Evolutionary conservation across 2,113 vertebrate genomes (phyloP), one percentile per base, ranked within the genome.

Genomic region (Raja brachyura): DNA sequence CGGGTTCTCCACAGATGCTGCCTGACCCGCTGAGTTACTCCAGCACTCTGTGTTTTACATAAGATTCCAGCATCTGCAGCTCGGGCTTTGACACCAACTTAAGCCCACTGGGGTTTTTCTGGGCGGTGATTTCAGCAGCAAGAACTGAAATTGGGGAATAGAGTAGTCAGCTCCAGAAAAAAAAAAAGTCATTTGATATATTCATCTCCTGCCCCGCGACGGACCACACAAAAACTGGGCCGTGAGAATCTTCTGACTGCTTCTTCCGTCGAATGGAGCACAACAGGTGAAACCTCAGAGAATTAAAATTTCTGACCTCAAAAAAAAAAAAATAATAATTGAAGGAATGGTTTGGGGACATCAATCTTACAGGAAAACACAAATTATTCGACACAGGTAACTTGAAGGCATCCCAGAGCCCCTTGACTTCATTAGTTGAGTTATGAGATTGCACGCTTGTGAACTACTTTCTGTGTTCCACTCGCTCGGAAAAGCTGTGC

Each of bases 401-500:
- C n/a, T 48, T 74, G 90, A 66, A 92, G 83, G 31, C 28, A 74
- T 92, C 68, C 66, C 90, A 48, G 5, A 54, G 9, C 54, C 68
- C 68, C 66, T 73, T 54, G 31, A 54, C 33, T 90, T 90, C 31
- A 70, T 90, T 68, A 90, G 33, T 73, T 70, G 85, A 73, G 90
- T 92, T 92, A 92, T 73, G 88, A 70, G 88, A 16, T 48, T 22
- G 33, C 28, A 73, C 90, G 48, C 33, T 10, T 25, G 31, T 73
- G 22, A 92, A 25, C 90, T 74, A 73, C 73, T 92, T 92, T 39
- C 68, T 73, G 68, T 61, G 31, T 92, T 74, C 22, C 33, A 7
- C 31, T 48, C 33, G 54, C 9, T 28, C 66, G 28, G n/a, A 13
- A 70, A 48, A 48, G 22, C 66, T 48, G 33, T 54, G 90, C 8